These are phyloP conservation scores for Lithobates pipiens DNA, from an alignment of 2,797 vertebrate genomes.

Conservation along the genomic window DNA sequence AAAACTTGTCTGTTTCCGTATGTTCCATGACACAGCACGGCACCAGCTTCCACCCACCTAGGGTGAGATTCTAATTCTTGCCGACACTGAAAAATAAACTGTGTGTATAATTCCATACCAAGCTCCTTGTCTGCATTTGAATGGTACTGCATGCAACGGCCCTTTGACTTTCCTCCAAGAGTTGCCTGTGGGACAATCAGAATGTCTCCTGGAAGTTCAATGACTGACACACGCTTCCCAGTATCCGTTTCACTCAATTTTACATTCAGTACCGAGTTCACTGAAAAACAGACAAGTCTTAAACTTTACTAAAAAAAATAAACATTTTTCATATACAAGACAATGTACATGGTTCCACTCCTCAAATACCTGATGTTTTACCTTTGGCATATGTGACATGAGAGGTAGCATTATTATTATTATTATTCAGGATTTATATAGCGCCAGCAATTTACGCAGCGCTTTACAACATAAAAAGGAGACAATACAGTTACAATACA, in stretches of 20 bases:
- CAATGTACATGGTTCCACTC: too few relatives aligned
- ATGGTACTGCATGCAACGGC: constrained; percentile 92
- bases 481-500: too few relatives aligned
- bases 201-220: constrained; percentile 87
- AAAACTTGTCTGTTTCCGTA: constrained; percentile 95
- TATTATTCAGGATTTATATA: too few relatives aligned
- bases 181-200: constrained; percentile 94
- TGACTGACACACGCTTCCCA: constrained; percentile 82
- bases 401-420: too few relatives aligned
- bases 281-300: constrained; percentile 69
- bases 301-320: too few relatives aligned
- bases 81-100: constrained; percentile 85
- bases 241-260: constrained; percentile 87
- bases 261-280: constrained; percentile 83
- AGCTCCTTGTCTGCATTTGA: constrained; percentile 88
- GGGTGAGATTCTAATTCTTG: constrained; percentile 74
- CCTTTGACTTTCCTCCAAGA: constrained; percentile 89
- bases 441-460: too few relatives aligned
- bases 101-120: constrained; percentile 84
- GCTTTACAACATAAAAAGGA: too few relatives aligned
- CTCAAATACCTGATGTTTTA: too few relatives aligned
- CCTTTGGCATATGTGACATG: too few relatives aligned
- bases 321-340: too few relatives aligned
- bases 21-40: constrained; percentile 83
- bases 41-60: constrained; percentile 75